Percentiles rank a stretch among this genome's conserved stretches.
Conservation (phyloP, 2,113 vertebrate species). For the Falcunculus frontatus region DNA sequence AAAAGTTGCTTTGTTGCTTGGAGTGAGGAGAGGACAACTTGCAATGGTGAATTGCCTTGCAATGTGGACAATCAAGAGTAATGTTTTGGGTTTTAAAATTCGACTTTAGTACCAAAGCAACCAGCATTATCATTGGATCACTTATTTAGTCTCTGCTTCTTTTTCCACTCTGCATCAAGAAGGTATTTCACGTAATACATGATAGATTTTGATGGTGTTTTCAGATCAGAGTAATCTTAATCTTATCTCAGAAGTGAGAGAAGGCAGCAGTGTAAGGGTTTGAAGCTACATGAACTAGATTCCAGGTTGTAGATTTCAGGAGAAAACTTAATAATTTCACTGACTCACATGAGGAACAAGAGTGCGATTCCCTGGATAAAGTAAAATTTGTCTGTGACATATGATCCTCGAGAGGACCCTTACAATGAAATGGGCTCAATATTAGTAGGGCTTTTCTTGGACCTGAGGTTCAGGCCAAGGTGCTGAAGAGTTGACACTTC, state of each 20-base stretch:
- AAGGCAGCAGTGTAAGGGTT: background rate
- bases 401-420: background rate
- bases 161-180: background rate
- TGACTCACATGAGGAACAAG: background rate
- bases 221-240: background rate
- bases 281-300: background rate
- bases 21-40: background rate
- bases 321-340: background rate
- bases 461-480: background rate
- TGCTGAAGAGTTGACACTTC: background rate
- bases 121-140: background rate
- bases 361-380: background rate
- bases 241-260: background rate
- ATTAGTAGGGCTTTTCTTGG: background rate
- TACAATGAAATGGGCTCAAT: background rate
- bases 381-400: background rate
- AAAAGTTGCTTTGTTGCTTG: background rate
- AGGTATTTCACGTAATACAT: background rate
- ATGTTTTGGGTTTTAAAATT: background rate
- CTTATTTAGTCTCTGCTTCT: background rate
- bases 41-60: background rate
- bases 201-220: background rate
- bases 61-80: background rate
- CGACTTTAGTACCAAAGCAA: background rate
- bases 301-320: background rate